phyloP scores from a whole-genome alignment of 23 tunicate species.

The Trididemnum miniatum region DNA sequence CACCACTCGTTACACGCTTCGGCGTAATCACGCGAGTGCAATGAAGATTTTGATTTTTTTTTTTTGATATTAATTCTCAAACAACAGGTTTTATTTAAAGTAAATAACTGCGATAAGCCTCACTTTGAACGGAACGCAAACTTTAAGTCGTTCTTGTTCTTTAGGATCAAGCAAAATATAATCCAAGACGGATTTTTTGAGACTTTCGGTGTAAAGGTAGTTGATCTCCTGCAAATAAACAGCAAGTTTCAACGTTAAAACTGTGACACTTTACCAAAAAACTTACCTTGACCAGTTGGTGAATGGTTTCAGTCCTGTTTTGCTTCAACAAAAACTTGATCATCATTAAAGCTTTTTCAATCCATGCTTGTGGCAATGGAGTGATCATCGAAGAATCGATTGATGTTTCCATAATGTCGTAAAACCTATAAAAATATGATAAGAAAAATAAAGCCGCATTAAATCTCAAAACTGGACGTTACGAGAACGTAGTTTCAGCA shows the following conservation, averaged over 20 bases:
- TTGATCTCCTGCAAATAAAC: constrained; percentile 44
- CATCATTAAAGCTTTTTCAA: constrained; percentile 30
- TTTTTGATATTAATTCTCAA: too few species aligned
- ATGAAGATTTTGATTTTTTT: too few species aligned
- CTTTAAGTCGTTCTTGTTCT: constrained; percentile 60
- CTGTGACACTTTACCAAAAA: neutral
- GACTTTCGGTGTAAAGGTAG: constrained; percentile 42
- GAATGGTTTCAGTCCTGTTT: constrained; percentile 20
- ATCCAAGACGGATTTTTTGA: constrained; percentile 78
- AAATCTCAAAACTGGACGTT: too few species aligned
- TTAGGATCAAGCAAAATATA: constrained; percentile 68
- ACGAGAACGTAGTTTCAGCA: too few species aligned
- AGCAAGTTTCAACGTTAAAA: neutral
- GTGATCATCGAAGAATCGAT: constrained; percentile 76
- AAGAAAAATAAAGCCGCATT: too few species aligned
- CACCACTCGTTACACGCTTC: too few species aligned
- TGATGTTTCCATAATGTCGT: constrained; percentile 47
- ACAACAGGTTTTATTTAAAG: too few species aligned
- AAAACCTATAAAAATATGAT: constrained; percentile 37
- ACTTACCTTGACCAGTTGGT: constrained; percentile 43
- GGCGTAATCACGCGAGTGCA: too few species aligned
- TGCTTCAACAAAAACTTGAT: constrained; percentile 10
- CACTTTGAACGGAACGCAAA: constrained; percentile 56
- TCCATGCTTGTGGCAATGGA: constrained; percentile 48
- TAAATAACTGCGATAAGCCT: too few species aligned